These are phyloP conservation scores for Pseudomyrmex cubaensis DNA, from an alignment of 1,140 invertebrate genomes.

Conservation along the genomic window DNA sequence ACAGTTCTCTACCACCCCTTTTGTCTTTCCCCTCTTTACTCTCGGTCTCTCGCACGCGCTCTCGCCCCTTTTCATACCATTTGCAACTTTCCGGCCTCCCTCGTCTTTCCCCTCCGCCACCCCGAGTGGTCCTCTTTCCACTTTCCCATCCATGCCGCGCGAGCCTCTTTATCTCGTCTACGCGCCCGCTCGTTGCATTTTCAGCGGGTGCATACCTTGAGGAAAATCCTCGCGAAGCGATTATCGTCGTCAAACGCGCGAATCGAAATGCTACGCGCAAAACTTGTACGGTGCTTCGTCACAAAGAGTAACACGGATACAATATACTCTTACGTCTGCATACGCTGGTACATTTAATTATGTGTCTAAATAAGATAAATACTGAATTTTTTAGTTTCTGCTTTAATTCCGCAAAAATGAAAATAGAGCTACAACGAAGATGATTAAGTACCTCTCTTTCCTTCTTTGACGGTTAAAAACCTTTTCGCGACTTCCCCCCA, in stretches of 20 bases:
- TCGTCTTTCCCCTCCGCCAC: constrained; percentile 15
- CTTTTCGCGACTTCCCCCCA: neutral
- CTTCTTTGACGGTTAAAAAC: neutral
- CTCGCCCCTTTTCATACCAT: constrained; percentile 73
- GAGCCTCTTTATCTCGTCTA: constrained; percentile 59
- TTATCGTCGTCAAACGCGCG: constrained; percentile 60
- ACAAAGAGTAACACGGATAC: neutral
- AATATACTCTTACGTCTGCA: no score
- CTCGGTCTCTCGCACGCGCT: constrained; percentile 68
- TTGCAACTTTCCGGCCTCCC: constrained; percentile 74
- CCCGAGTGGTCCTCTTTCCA: constrained; percentile 22
- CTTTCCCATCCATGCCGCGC: constrained; percentile 31
- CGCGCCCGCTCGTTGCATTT: constrained; percentile 54
- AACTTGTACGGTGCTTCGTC: constrained; percentile 24
- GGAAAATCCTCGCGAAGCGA: constrained; percentile 58
- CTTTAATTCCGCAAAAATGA: neutral
- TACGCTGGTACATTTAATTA: neutral
- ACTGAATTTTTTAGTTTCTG: neutral
- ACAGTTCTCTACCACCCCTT: constrained; percentile 76
- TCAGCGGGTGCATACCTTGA: constrained; percentile 57
- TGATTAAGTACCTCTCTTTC: neutral
- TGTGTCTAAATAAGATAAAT: neutral
- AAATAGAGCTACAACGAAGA: neutral
- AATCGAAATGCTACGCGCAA: constrained; percentile 25
- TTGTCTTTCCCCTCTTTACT: constrained; percentile 74